Evolutionary conservation across 1,140 invertebrate genomes (phyloP).

Genomic region (Nautilus pompilius): DNA sequence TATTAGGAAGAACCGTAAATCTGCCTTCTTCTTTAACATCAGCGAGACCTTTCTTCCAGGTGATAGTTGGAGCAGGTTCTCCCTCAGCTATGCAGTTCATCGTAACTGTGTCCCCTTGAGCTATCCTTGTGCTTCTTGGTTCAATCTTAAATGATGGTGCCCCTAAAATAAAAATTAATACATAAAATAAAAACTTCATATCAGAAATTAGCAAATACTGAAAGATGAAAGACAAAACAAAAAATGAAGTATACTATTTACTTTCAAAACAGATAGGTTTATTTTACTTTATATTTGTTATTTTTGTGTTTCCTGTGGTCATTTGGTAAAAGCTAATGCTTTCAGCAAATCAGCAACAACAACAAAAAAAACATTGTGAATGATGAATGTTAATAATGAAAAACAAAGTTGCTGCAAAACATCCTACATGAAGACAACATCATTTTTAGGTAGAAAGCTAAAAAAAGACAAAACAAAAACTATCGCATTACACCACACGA

Average conservation of each 20-base stretch:
- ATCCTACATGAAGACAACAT: not conserved
- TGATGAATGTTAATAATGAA: no score
- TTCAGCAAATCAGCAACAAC: not conserved
- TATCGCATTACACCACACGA: no score
- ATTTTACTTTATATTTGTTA: not conserved
- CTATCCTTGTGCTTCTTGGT: slow-evolving; percentile 40
- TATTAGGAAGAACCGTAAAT: slow-evolving; percentile 52
- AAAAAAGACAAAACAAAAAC: not conserved
- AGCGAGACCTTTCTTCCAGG: slow-evolving; percentile 51
- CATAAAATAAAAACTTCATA: no score
- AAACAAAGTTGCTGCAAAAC: no score
- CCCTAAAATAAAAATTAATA: slow-evolving; percentile 28
- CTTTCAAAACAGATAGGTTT: not conserved
- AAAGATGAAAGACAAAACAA: no score
- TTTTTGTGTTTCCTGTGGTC: not conserved
- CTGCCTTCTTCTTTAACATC: slow-evolving; percentile 31
- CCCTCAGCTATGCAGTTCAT: slow-evolving; percentile 57
- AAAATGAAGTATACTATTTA: no score
- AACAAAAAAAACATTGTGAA: no score
- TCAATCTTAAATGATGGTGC: slow-evolving; percentile 50
- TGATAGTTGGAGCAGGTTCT: slow-evolving; percentile 54
- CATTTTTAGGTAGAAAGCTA: not conserved
- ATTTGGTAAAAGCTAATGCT: not conserved
- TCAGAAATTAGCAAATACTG: no score
- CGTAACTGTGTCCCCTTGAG: slow-evolving; percentile 40